Evolutionary conservation across 2,113 vertebrate genomes (phyloP).

Genomic region (Erythrolamprus reginae): DNA sequence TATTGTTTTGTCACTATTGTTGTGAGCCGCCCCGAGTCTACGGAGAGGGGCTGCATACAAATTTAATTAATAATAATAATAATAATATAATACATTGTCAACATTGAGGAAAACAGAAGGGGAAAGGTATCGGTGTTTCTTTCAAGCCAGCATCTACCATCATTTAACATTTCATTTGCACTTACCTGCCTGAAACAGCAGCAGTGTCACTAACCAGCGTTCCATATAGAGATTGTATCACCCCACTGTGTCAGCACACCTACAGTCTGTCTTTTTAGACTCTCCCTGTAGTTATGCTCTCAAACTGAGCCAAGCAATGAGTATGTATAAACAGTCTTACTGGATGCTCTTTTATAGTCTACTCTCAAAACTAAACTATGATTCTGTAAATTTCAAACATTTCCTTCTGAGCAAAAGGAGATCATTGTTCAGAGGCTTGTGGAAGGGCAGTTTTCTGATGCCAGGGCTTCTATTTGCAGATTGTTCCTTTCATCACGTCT

Average conservation of each 20-base stretch:
- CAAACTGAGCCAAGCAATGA: background rate
- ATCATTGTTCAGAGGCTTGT: background rate
- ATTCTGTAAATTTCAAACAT: constrained; percentile 10
- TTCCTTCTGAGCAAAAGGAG: background rate
- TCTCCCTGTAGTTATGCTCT: background rate
- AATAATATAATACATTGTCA: background rate
- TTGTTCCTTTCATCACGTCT: constrained; percentile 39
- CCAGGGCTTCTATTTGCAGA: constrained; percentile 33
- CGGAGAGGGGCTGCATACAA: too few relatives aligned
- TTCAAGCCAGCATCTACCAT: background rate
- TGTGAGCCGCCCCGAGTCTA: too few relatives aligned
- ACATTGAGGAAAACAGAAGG: background rate
- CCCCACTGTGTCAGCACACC: fast-evolving
- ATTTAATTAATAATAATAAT: too few relatives aligned
- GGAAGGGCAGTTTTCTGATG: background rate
- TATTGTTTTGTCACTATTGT: too few relatives aligned
- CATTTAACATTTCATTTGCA: background rate
- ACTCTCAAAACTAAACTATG: constrained; percentile 27
- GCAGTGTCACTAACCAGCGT: background rate
- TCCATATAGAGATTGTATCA: constrained; percentile 43
- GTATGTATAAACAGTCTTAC: background rate
- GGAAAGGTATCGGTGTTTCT: background rate
- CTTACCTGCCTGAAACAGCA: constrained; percentile 60
- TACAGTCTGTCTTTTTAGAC: background rate
- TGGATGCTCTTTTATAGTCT: background rate